These are phyloP conservation scores for Galerucella calmariensis DNA, from an alignment of 2,888 invertebrate species.

Conservation along the genomic window DNA sequence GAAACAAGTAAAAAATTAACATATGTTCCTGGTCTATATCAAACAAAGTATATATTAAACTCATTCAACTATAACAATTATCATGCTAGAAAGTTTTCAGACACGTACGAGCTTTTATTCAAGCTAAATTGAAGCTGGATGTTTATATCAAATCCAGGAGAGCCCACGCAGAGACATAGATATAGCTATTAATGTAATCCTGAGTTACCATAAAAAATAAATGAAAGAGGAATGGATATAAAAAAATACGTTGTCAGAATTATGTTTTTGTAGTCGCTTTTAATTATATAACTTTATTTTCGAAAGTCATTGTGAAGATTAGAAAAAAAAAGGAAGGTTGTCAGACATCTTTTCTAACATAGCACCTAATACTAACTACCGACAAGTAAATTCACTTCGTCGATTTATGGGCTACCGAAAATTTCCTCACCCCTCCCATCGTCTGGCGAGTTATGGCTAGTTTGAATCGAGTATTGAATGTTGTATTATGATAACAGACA, in stretches of 20 bases:
- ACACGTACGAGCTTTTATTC: neutral
- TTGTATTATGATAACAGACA: no score
- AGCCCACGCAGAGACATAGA: neutral
- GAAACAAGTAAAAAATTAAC: slow-evolving; percentile 56
- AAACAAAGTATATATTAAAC: neutral
- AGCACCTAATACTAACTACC: no score
- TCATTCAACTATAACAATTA: neutral
- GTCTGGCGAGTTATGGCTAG: no score
- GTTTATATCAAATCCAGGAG: neutral
- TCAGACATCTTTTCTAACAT: no score
- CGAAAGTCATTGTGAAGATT: neutral
- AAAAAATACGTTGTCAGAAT: neutral
- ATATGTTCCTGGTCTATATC: neutral
- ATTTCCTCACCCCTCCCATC: no score
- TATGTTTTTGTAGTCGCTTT: no score
- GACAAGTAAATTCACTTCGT: no score
- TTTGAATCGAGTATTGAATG: no score
- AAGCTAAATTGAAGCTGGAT: neutral
- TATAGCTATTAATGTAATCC: slow-evolving; percentile 5
- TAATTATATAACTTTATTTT: neutral
- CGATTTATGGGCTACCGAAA: no score
- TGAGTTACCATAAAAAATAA: neutral
- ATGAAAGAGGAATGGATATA: neutral
- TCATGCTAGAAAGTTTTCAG: neutral
- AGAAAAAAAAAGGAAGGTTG: no score